phyloP scores from a whole-genome alignment of 2,113 vertebrate species.

The Chaetorhynchus papuensis region DNA sequence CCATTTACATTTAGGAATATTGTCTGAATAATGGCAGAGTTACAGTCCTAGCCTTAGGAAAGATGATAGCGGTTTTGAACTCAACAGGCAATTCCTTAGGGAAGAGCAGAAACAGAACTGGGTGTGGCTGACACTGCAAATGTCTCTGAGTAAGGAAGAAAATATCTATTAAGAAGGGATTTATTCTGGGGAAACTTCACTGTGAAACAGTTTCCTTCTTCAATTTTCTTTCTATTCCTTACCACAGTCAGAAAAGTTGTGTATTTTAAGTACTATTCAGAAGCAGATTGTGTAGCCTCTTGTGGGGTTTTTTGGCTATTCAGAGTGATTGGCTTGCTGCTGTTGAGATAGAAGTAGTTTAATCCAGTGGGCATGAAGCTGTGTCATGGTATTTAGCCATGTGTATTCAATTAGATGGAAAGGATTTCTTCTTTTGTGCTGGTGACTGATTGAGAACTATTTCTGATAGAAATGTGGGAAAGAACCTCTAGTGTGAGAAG shows the following conservation, averaged over 20 bases:
- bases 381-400: background rate
- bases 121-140: background rate
- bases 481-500: background rate
- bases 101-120: background rate
- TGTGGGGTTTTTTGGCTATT: background rate
- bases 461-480: background rate
- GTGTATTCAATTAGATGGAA: background rate
- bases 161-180: background rate
- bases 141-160: background rate
- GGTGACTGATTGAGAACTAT: background rate
- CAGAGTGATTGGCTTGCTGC: background rate
- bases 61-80: background rate
- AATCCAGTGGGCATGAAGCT: background rate
- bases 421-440: background rate
- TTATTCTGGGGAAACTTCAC: fast-evolving
- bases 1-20: background rate
- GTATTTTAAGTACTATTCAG: background rate
- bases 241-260: background rate
- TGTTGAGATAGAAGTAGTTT: background rate
- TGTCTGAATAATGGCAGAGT: background rate
- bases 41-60: background rate
- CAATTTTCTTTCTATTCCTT: background rate
- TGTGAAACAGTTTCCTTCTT: background rate
- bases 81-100: background rate
- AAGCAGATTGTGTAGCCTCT: background rate